These are phyloP conservation scores for Volucella zonaria DNA, from an alignment of 2,888 invertebrate species.

Conservation along the genomic window DNA sequence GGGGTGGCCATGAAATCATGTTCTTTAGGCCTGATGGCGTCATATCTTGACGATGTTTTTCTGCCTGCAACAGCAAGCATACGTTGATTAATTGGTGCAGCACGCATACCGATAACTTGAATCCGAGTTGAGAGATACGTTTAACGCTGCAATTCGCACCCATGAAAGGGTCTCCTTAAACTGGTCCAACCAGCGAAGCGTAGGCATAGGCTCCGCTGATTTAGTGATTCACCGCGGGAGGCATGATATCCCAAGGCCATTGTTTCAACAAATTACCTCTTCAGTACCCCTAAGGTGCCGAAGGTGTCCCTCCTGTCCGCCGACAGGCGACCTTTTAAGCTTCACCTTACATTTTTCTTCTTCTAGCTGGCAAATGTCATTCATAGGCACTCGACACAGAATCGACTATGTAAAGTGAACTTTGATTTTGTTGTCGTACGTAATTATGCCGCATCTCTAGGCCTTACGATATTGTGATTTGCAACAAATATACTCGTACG, in stretches of 20 bases:
- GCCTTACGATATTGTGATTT: slow-evolving; percentile 1
- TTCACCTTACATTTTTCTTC: slow-evolving; percentile 2
- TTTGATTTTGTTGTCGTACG: background rate
- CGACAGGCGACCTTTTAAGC: slow-evolving; percentile 8
- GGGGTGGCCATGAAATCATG: slow-evolving; percentile 66
- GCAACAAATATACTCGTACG: slow-evolving; percentile 41
- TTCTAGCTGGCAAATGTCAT: slow-evolving; percentile 26
- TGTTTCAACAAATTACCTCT: slow-evolving; percentile 31
- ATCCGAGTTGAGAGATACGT: slow-evolving; percentile 4
- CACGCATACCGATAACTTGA: slow-evolving; percentile 35
- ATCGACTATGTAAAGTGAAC: background rate
- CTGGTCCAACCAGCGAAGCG: slow-evolving; percentile 24
- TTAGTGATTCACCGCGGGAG: slow-evolving; percentile 23
- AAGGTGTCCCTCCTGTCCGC: no score
- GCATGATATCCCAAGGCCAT: background rate
- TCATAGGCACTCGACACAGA: slow-evolving; percentile 8
- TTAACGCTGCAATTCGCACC: slow-evolving; percentile 2
- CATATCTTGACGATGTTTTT: slow-evolving; percentile 61
- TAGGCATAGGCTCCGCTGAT: slow-evolving; percentile 8
- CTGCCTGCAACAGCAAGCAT: slow-evolving; percentile 15
- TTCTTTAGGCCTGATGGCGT: slow-evolving; percentile 57
- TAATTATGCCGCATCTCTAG: slow-evolving; percentile 1
- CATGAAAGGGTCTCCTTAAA: slow-evolving; percentile 28
- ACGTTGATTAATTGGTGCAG: slow-evolving; percentile 66
- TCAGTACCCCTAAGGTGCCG: no score